These are phyloP conservation scores for Hydrozoanthus gracilis DNA, from an alignment of 92 coral and sea anemone genomes.

Conservation along the genomic window DNA sequence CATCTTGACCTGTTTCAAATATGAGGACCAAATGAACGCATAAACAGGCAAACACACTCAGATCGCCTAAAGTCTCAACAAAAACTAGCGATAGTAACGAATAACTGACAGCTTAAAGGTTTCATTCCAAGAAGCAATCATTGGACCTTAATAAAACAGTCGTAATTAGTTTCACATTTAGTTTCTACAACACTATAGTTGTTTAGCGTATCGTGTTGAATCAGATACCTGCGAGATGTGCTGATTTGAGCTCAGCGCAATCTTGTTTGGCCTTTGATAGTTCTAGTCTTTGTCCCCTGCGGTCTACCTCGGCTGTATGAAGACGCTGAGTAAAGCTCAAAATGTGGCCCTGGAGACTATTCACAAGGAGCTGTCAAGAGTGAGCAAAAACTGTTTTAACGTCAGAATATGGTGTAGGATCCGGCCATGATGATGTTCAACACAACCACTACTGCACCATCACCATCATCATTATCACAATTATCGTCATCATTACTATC, in stretches of 20 bases:
- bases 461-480: background rate
- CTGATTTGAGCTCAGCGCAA: conserved; percentile 67
- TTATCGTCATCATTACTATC: background rate
- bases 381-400: background rate
- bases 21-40: background rate
- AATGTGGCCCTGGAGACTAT: conserved; percentile 86
- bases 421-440: background rate
- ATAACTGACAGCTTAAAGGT: too few relatives aligned
- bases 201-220: conserved; percentile 3
- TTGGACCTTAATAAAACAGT: background rate
- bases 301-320: conserved; percentile 95
- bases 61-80: too few relatives aligned
- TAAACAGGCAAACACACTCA: background rate
- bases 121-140: too few relatives aligned
- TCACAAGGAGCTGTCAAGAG: conserved; percentile 68
- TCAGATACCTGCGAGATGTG: conserved; percentile 62
- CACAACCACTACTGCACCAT: background rate
- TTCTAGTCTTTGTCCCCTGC: conserved; percentile 85
- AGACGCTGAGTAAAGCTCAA: conserved; percentile 94
- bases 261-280: conserved; percentile 77
- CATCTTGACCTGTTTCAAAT: conserved; percentile 51
- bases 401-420: background rate
- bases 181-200: background rate
- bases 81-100: too few relatives aligned
- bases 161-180: background rate